These are phyloP conservation scores for Celastrina argiolus DNA, from an alignment of 2,888 invertebrate species.

Conservation along the genomic window DNA sequence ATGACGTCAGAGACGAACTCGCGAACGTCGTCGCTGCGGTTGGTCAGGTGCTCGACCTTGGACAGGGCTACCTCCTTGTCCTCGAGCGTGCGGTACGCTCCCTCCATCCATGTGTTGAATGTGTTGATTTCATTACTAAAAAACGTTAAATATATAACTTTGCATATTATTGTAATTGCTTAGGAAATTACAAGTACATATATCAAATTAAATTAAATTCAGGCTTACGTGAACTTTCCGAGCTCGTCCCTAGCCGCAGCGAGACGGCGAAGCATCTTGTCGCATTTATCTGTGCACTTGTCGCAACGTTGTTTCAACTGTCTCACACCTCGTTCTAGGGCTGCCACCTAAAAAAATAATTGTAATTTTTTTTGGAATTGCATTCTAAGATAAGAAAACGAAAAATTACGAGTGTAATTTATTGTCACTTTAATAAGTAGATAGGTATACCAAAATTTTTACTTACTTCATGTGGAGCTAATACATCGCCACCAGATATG, in stretches of 20 bases:
- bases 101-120: constrained; percentile 91
- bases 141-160: constrained; percentile 3
- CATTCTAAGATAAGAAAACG: no score
- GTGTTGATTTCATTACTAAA: constrained; percentile 85
- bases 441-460: background rate
- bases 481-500: constrained; percentile 92
- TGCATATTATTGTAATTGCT: background rate
- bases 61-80: constrained; percentile 91
- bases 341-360: constrained; percentile 81
- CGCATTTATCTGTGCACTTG: constrained; percentile 87
- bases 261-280: constrained; percentile 85
- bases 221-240: constrained; percentile 84
- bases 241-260: constrained; percentile 91
- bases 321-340: constrained; percentile 91
- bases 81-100: constrained; percentile 86
- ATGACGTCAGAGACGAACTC: constrained; percentile 96
- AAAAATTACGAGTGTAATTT: background rate
- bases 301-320: constrained; percentile 90
- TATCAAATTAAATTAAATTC: background rate
- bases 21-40: constrained; percentile 87
- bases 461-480: constrained; percentile 89
- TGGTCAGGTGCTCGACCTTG: constrained; percentile 83
- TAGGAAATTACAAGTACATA: no score
- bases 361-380: no score
- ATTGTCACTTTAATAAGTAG: background rate